Conservation (phyloP, 2,113 vertebrate genomes). For the Picathartes gymnocephalus region DNA sequence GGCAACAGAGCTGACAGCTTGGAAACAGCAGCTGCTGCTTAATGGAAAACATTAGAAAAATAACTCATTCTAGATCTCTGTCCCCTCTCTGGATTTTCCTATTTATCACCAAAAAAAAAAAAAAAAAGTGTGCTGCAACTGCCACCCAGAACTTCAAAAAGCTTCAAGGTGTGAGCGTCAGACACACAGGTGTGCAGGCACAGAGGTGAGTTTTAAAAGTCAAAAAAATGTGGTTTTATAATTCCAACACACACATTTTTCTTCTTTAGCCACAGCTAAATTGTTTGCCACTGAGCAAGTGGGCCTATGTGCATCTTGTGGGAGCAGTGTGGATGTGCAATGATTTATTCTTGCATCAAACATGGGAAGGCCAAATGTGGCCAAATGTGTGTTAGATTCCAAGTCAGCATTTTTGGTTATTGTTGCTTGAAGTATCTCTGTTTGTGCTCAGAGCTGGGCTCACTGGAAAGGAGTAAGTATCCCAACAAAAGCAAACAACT, state of each 20-base stretch:
- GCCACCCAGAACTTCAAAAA: conserved; percentile 16
- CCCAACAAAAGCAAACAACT: not conserved
- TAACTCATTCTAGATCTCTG: conserved; percentile 54
- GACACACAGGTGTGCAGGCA: not conserved
- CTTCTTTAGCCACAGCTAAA: not conserved
- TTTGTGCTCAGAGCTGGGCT: not conserved
- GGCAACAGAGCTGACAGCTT: conserved; percentile 74
- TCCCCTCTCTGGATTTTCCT: conserved; percentile 50
- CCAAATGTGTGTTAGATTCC: not conserved
- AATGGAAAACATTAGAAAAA: conserved; percentile 68
- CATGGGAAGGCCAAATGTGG: not conserved
- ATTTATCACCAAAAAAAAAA: conserved; percentile 25
- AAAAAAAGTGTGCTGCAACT: not conserved
- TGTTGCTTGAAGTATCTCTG: not conserved
- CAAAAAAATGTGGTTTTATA: not conserved
- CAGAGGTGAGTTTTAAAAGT: not conserved
- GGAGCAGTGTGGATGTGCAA: not conserved
- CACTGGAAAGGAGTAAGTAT: not conserved
- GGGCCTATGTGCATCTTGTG: not conserved
- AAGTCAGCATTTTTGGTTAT: not conserved
- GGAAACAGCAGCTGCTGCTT: conserved; percentile 72
- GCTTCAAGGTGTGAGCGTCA: not conserved
- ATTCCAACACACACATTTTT: not conserved
- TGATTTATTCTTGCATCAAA: not conserved
- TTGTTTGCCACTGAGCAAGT: not conserved